Conservation (phyloP, 2,113 vertebrate genomes). For the Paradoxurus hermaphroditus region DNA sequence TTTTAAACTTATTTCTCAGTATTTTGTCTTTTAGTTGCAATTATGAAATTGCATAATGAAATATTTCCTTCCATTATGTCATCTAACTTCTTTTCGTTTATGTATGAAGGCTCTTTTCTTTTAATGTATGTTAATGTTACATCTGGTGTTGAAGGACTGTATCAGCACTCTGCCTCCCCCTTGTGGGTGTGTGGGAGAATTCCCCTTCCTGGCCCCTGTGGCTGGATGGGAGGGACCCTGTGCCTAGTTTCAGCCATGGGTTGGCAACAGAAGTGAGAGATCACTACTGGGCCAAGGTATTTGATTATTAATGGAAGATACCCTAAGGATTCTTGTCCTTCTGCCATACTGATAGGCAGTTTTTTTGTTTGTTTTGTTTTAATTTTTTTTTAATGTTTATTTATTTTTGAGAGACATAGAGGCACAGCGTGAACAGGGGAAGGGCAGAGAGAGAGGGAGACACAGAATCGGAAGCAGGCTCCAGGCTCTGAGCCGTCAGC, state of each 20-base stretch:
- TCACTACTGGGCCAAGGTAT: neutral
- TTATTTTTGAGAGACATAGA: too few relatives aligned
- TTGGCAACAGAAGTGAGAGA: neutral
- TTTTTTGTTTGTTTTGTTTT: too few relatives aligned
- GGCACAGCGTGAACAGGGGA: too few relatives aligned
- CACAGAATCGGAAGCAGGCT: too few relatives aligned
- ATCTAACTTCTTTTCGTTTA: neutral
- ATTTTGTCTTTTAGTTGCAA: neutral
- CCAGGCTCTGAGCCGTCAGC: too few relatives aligned
- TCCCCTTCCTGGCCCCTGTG: neutral
- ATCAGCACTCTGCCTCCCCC: neutral
- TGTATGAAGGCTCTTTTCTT: neutral
- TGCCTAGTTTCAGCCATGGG: neutral
- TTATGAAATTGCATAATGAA: neutral
- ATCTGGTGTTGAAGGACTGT: neutral
- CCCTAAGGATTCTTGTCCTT: neutral
- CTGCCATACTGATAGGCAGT: neutral
- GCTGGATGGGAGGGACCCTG: neutral
- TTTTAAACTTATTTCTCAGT: neutral
- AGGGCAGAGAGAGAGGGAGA: too few relatives aligned
- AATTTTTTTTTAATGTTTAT: too few relatives aligned
- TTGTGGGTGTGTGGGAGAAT: neutral
- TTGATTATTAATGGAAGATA: neutral
- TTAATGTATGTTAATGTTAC: neutral
- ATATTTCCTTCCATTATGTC: neutral